Percentiles rank a stretch among this genome's conserved stretches.
Conservation (phyloP, 2,797 vertebrate genomes). For the Luscinia luscinia region DNA sequence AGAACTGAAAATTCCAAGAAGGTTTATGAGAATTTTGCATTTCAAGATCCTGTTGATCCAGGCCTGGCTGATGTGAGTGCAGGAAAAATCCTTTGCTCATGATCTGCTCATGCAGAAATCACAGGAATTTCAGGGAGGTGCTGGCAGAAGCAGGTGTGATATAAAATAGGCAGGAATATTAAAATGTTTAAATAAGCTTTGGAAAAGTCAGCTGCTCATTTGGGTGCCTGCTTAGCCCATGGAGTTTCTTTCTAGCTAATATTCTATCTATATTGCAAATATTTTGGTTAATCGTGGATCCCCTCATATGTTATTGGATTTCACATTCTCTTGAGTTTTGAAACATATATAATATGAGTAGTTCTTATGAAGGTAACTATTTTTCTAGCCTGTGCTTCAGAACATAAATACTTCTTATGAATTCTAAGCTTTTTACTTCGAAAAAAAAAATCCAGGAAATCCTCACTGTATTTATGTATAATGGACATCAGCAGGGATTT, state of each 20-base stretch:
- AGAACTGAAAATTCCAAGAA: neutral
- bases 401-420: neutral
- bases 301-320: neutral
- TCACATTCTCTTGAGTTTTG: neutral
- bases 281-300: neutral
- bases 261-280: neutral
- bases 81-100: accelerated
- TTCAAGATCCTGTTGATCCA: neutral
- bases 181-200: neutral
- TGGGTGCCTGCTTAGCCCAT: neutral
- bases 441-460: neutral
- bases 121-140: neutral
- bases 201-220: neutral
- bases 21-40: neutral
- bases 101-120: neutral
- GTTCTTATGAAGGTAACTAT: neutral
- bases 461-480: neutral
- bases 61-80: neutral
- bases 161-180: neutral
- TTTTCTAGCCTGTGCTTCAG: neutral
- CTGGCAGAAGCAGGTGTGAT: neutral
- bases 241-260: neutral
- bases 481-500: neutral
- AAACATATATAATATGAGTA: neutral
- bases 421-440: neutral